Evolutionary conservation across 2,113 vertebrate genomes (phyloP), one percentile per base, ranked within the genome.

Genomic region (Nansenia antarctica): DNA sequence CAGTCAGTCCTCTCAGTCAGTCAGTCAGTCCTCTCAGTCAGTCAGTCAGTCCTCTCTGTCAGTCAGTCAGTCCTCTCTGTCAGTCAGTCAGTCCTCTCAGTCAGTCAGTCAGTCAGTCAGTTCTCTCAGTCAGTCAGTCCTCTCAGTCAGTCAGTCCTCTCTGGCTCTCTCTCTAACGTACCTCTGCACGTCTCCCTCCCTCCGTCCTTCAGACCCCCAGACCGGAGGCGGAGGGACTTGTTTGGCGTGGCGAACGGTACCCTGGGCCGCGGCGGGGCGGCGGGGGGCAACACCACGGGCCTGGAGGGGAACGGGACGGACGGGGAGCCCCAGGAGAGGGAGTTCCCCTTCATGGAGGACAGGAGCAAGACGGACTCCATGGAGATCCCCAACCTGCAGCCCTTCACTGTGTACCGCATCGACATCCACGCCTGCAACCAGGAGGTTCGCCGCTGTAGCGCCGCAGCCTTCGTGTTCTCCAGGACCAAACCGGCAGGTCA

Each of bases 401-500:
- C 96, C 27, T 99, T 99, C 69, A 98, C 98, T 0, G 88, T 97
- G 5, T 99, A 99, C 88, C 96, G 95, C 67, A 96, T 99, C 0
- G 96, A 99, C 74, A 95, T 99, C 45, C 98, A 99, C 62, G 97
- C 96, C 75, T 99, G 98, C 73, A 99, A 99, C 74, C 93, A 97
- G 0, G 95, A 97, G 82, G 95, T 96, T 1, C 92, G 92, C 0
- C 91, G 93, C 67, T 99, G 98, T 73, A 99, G 98, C 0, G 96
- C 95, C 1, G 96, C 95, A 18, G 95, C 95, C 78, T 99, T 99
- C 0, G 94, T 98, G 69, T 98, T 95, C 70, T 94, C 98, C 32
- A 93, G 98, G 82, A 99, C 98, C 65, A 98, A 95, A 93, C 96
- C 96, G 11, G 95, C 95, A 93, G 96, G 98, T 99, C 29, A 49